Base-by-base conservation (phyloP, 2,113 vertebrate species). In the Nycticryphes semicollaris region DNA sequence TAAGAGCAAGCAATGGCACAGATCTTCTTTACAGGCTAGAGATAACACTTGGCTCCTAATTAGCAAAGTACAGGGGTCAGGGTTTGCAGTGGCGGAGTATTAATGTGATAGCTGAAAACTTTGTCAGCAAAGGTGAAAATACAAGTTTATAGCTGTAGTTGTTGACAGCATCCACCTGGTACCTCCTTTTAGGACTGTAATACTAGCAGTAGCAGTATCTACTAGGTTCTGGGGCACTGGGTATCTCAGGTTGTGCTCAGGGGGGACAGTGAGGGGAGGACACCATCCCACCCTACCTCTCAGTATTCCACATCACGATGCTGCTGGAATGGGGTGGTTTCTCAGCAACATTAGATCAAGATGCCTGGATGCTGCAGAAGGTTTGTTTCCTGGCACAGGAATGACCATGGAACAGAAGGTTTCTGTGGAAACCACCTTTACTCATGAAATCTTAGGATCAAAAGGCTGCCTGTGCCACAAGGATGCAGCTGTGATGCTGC, bases 401-500 rank as follows among this genome's bases (percentile, higher is more conserved):
- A 27, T 28, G 51, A 45, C 37, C 12, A 41, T 14, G 13, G 14
- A 62, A 25, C 8, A 53, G 45, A 79, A 21, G 9, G 50, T 50
- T 83, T 24, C 45, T 53, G 10, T 18, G 48, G 16, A 92, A 95
- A 18, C 5, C 6, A 30, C 12, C 12, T 84, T 75, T 59, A 17
- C 12, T 31, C 4, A 2, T 6, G 37, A 59, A 54, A 25, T 22
- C 37, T 25, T 7, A 2, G 0, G 1, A 37, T 78, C 47, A 56
- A 59, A 43, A 37, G 37, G 1, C 35, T 56, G 30, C n/a, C 43
- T 27, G 33, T 12, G 48, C 56, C 27, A 31, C 3, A 45, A 35
- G n/a, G 62, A 47, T 37, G n/a, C 59, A 86, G 79, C 33, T 84
- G 33, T 69, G 78, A 19, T 20, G 39, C 76, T 72, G 48, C 14